Base-by-base conservation (phyloP, 2,888 invertebrate species). In the Oscheius myriophilus region DNA sequence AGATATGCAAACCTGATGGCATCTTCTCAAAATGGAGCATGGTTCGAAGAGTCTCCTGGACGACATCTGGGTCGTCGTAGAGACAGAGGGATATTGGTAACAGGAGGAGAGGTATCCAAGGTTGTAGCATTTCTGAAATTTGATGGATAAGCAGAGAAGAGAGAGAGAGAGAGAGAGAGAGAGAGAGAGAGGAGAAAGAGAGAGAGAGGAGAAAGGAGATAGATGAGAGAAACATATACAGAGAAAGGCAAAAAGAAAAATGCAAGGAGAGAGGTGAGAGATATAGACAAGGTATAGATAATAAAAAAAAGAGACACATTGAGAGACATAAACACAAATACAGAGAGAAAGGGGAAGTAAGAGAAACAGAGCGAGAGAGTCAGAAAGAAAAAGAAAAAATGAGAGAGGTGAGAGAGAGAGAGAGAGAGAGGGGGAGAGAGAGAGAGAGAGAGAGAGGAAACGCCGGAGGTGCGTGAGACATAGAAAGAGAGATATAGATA, bases 41-140 rank as follows among this genome's bases (percentile, higher is more conserved):
- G 1, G n/a, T 16, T 61, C 52, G 61, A 12, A 67, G 52, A 11
- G 67, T 67, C 25, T 67, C 67, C 41, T 67, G 67, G n/a, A 67
- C 54, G n/a, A 61, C 59, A 26, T 67, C 67, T 23, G 46, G 23
- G 25, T 65, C 65, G 12, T 54, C 65, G 16, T 65, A 43, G 55
- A 55, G 21, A 14, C 39, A n/a, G 21, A 51, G 18, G 14, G 49
- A 49, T 52, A 25, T 21, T 14, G 57, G 57, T 26, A 53, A n/a
- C 54, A 61, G 26, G n/a, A 53, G 9, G 6, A 39, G 33, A 18
- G 52, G 25, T 41, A 51, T 33, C 52, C 52, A 53, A 4, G 16
- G 39, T 9, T 18, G 63, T 42, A 63, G 52, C 63, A 63, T 63
- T 26, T 21, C 52, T 52, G 41, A 39, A 39, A 39, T 49, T 2